These are phyloP conservation scores for Solenopsis invicta DNA, from an alignment of 1,140 invertebrate genomes.

Conservation along the genomic window DNA sequence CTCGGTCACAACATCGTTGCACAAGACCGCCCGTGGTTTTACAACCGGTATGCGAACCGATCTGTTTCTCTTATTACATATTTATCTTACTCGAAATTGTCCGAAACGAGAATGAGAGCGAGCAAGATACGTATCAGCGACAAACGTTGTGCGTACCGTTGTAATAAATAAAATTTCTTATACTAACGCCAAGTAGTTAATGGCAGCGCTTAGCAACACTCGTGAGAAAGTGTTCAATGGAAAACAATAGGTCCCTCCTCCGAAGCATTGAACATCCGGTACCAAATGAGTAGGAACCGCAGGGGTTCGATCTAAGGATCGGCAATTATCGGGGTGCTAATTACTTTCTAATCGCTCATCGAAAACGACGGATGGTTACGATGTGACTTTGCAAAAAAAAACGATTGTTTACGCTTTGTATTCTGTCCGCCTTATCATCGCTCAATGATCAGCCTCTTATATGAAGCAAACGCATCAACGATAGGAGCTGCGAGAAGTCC, in stretches of 20 bases:
- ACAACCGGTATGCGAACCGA: slow-evolving; percentile 1
- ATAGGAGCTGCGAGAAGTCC: slow-evolving; percentile 41
- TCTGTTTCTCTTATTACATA: not conserved
- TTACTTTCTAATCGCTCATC: slow-evolving; percentile 73
- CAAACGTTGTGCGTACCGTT: not conserved
- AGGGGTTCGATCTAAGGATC: slow-evolving; percentile 66
- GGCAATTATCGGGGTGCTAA: slow-evolving; percentile 61
- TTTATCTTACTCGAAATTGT: not conserved
- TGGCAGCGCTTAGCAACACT: not conserved
- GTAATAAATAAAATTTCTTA: not conserved
- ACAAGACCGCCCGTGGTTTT: slow-evolving; percentile 2
- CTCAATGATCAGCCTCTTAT: slow-evolving; percentile 65
- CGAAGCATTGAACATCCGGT: slow-evolving; percentile 62
- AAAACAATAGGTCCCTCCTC: slow-evolving; percentile 63
- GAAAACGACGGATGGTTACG: slow-evolving; percentile 25
- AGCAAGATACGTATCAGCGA: not conserved
- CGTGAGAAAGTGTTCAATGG: slow-evolving; percentile 28
- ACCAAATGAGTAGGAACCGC: slow-evolving; percentile 57
- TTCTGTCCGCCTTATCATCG: slow-evolving; percentile 38
- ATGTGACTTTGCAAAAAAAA: slow-evolving; percentile 69
- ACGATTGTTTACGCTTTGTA: slow-evolving; percentile 57
- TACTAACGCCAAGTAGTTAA: not conserved
- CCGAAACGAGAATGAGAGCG: not conserved
- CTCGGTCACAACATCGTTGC: slow-evolving; percentile 4
- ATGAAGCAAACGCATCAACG: slow-evolving; percentile 61